These are phyloP conservation scores for Clarias platycephalus DNA, from an alignment of 2,797 vertebrate genomes.

Conservation along the genomic window DNA sequence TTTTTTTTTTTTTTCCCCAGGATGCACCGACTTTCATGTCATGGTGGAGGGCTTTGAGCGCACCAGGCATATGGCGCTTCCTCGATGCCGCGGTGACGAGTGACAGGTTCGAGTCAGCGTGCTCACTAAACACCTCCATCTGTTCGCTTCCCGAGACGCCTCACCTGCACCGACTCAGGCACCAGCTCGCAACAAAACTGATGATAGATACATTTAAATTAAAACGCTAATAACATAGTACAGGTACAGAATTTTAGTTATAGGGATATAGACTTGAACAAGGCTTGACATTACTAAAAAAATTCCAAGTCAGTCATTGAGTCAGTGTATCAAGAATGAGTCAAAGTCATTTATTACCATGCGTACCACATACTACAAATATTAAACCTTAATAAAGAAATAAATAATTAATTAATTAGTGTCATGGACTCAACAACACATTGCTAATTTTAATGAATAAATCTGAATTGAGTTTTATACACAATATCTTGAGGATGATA, in stretches of 20 bases:
- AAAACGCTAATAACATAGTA: conserved; percentile 19
- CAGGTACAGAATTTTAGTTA: not conserved
- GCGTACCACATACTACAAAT: not conserved
- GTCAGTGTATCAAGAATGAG: too few species aligned
- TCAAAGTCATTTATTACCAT: too few species aligned
- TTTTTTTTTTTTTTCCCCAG: conserved; percentile 24
- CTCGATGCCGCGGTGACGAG: conserved; percentile 79
- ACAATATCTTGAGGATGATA: not conserved
- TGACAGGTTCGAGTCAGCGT: conserved; percentile 79
- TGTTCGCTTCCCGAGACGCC: conserved; percentile 84
- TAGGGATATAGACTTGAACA: not conserved
- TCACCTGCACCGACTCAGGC: conserved; percentile 85
- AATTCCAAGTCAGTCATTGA: too few species aligned
- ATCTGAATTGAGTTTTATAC: not conserved
- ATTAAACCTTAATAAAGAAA: not conserved
- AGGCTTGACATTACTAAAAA: not conserved
- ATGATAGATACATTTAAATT: conserved; percentile 71
- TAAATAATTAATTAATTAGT: not conserved
- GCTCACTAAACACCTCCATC: conserved; percentile 87
- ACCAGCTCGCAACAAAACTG: conserved; percentile 79
- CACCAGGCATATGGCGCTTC: conserved; percentile 82
- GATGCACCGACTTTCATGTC: conserved; percentile 70
- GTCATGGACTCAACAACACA: not conserved
- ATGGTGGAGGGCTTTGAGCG: conserved; percentile 68
- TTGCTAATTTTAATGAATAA: not conserved